A percentile compares a stretch with the other conserved stretches of the same genome.
These are phyloP conservation scores for Drosophila ustulata DNA, from an alignment of 2,888 invertebrate species.

Conservation along the genomic window DNA sequence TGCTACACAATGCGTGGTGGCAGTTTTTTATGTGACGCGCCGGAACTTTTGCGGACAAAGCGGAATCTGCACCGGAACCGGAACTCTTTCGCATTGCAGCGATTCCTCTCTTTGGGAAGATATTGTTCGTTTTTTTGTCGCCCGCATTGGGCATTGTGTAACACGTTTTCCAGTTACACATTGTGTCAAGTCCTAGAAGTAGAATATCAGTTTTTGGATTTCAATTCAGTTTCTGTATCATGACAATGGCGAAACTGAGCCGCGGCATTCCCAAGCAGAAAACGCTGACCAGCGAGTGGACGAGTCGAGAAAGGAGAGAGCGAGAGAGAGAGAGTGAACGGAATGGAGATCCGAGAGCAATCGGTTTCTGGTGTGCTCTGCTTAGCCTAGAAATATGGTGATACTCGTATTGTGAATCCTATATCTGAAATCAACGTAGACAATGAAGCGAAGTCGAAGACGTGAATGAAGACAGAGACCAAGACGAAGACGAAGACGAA, in stretches of 20 bases:
- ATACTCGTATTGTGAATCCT: constrained; percentile 39
- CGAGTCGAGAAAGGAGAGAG: not conserved
- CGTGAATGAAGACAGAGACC: constrained; percentile 1
- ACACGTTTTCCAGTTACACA: constrained; percentile 34
- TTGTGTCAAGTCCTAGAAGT: constrained; percentile 21
- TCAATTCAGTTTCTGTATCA: constrained; percentile 14
- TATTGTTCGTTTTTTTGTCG: not conserved
- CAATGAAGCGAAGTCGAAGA: not conserved
- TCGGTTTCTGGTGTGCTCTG: constrained; percentile 57
- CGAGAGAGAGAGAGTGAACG: too few relatives aligned
- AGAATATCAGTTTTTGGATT: constrained; percentile 11
- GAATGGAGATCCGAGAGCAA: not conserved
- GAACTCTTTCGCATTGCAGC: constrained; percentile 24
- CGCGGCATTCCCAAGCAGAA: constrained; percentile 79
- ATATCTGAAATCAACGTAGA: constrained; percentile 17
- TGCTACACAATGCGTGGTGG: constrained; percentile 43
- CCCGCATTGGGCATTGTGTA: constrained; percentile 36
- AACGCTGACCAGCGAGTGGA: constrained; percentile 38
- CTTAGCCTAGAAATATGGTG: constrained; percentile 62
- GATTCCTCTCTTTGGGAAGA: constrained; percentile 12
- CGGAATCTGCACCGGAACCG: constrained; percentile 24
- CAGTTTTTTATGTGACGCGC: constrained; percentile 19
- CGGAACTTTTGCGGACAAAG: constrained; percentile 29
- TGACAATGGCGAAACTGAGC: constrained; percentile 24
- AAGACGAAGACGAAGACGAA: constrained; percentile 14